Base-by-base conservation (phyloP, 2,797 vertebrate genomes). In the Knipowitschia caucasica region DNA sequence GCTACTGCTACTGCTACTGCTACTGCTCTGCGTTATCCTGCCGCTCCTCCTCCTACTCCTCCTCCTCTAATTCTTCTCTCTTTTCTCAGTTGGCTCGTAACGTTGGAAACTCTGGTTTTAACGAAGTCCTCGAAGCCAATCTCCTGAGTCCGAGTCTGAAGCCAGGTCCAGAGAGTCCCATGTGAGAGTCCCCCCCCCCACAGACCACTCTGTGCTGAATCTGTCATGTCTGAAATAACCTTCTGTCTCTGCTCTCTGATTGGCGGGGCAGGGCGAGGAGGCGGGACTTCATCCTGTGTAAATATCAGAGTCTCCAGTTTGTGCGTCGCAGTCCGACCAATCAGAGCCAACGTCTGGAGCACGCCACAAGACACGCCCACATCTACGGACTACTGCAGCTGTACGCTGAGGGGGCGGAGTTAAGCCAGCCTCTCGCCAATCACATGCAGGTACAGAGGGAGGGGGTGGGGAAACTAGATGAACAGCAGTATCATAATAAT, bases 61-160 rank as follows among this genome's bases (percentile, higher is more conserved):
- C n/a, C n/a, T n/a, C n/a, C n/a, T n/a, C n/a, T n/a, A n/a, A n/a
- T n/a, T n/a, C n/a, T n/a, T n/a, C n/a, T n/a, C n/a, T n/a, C n/a
- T 73, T 6, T 45, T 63, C 59, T 78, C 76, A 86, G 83, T 51
- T 86, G 69, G 92, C 78, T 0, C 89, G 86, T 56, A 93, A 92
- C 34, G 89, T 94, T 9, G 89, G 93, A 5, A 94, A 94, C 65
- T 85, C 86, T 15, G 87, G 83, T 49, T 94, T 94, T 81, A 94
- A 94, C 25, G 80, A 88, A 34, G 89, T 94, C 21, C 70, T 92
- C 71, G 93, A 94, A 71, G 90, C 87, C 0, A 92, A 80, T 56
- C 87, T 94, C 15, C 72, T 79, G 45, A 90, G 81, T 70, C 78
- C 78, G 0, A 88, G 86, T 8, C 31, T 84, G 60, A 94, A 94